Evolutionary conservation across 2,888 invertebrate species (phyloP).

Genomic region (Tachina lurida): DNA sequence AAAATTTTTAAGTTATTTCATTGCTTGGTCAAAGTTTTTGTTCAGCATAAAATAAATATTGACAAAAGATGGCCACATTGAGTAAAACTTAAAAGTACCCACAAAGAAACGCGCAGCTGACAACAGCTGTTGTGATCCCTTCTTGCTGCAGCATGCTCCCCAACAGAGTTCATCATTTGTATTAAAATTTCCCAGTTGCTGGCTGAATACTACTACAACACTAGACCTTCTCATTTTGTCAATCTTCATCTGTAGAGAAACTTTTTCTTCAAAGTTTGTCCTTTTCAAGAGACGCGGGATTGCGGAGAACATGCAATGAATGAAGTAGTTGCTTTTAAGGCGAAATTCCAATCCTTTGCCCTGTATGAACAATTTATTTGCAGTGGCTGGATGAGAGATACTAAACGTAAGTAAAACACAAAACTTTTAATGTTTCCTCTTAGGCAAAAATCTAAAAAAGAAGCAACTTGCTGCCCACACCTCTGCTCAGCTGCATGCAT

Average conservation of each 20-base stretch:
- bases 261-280: constrained; percentile 26
- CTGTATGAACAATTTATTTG: constrained; percentile 60
- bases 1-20: constrained; percentile 39
- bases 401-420: constrained; percentile 59
- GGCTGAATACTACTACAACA: constrained; percentile 6
- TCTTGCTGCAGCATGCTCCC: constrained; percentile 47
- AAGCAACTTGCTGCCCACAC: constrained; percentile 22
- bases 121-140: constrained; percentile 57
- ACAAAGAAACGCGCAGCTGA: constrained; percentile 58
- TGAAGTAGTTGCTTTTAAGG: constrained; percentile 13
- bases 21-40: constrained; percentile 57
- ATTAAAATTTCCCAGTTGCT: constrained; percentile 48
- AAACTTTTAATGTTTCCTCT: constrained; percentile 68
- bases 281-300: neutral
- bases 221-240: neutral
- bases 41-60: constrained; percentile 80
- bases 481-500: constrained; percentile 6
- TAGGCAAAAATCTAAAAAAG: constrained; percentile 40
- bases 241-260: neutral
- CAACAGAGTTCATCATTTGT: constrained; percentile 60
- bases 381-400: constrained; percentile 50
- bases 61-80: constrained; percentile 74
- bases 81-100: constrained; percentile 55
- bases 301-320: neutral
- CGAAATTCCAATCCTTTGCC: constrained; percentile 31